These are phyloP conservation scores for Galaxias olidus DNA, from an alignment of 2,797 vertebrate genomes.

Conservation along the genomic window DNA sequence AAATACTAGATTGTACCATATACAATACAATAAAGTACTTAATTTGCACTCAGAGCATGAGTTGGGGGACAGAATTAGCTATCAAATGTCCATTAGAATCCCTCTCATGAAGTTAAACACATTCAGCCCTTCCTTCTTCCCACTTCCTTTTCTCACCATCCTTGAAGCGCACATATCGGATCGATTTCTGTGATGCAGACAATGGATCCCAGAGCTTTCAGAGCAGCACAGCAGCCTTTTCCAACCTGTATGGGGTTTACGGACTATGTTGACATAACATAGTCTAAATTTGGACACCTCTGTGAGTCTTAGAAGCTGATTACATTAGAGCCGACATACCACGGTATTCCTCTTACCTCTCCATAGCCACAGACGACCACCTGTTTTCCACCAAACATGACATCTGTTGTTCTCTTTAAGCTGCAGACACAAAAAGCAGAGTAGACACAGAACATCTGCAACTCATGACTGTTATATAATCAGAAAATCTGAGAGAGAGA, in stretches of 20 bases:
- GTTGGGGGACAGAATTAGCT: too few species aligned
- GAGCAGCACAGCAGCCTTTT: slow-evolving; percentile 91
- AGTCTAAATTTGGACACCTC: not conserved
- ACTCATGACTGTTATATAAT: not conserved
- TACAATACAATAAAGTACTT: too few species aligned
- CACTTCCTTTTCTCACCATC: slow-evolving; percentile 79
- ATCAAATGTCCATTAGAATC: too few species aligned
- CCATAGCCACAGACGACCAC: slow-evolving; percentile 95
- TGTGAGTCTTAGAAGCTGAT: not conserved
- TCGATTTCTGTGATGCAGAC: slow-evolving; percentile 93
- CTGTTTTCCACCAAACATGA: slow-evolving; percentile 97
- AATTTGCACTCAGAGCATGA: too few species aligned
- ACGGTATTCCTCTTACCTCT: slow-evolving; percentile 80
- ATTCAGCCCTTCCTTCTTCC: slow-evolving; percentile 10
- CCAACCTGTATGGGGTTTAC: slow-evolving; percentile 79
- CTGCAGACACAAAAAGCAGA: slow-evolving; percentile 62
- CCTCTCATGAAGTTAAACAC: not conserved
- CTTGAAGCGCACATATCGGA: slow-evolving; percentile 93
- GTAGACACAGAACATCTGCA: slow-evolving; percentile 21
- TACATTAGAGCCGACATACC: not conserved
- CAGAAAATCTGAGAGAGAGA: not conserved
- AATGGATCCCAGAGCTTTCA: slow-evolving; percentile 90
- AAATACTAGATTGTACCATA: too few species aligned
- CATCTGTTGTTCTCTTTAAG: slow-evolving; percentile 94
- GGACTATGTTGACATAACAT: slow-evolving; percentile 1